Base-by-base conservation (phyloP, 2,113 vertebrate genomes). In the Pampusana beccarii region DNA sequence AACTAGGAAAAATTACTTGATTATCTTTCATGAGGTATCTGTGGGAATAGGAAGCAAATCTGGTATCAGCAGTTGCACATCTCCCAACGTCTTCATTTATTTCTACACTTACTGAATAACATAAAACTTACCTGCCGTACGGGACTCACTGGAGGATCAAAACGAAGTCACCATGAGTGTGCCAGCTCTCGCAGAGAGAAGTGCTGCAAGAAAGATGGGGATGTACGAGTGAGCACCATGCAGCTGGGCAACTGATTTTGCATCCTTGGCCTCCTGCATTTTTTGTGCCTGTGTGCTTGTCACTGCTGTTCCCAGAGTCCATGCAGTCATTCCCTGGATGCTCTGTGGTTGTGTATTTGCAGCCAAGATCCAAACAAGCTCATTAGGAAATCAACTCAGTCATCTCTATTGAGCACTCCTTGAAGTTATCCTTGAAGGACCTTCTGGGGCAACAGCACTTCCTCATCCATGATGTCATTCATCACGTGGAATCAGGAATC, bases 371-470 rank as follows among this genome's bases (percentile, higher is more conserved):
- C n/a, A 66, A 71, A 80, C 10, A 44, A 71, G 4, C 18, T 86
- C 42, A 42, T 70, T 40, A 71, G 71, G 42, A 91, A 74, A 64
- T 53, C 44, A 57, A 23, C 28, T 64, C 19, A 15, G 20, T 67
- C 78, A 38, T 42, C 19, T 81, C 33, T 62, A 15, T 25, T 54
- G 31, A 87, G 7, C 11, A 34, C 17, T 80, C 38, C 56, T 88
- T 77, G 54, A 66, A 70, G 42, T 70, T 92, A 62, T 71, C 83
- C 83, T 92, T 74, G 80, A 89, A 92, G 29, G 25, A 84, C 64
- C 20, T 92, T 92, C 69, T 60, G 60, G 61, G 53, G 29, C 20
- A 53, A 74, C 12, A 44, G 70, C 23, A n/a, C 10, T 65, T 88
- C 42, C 38, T 92, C 18, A 0, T 67, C 60, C 11, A 4, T 79